Evolutionary conservation across 1,140 invertebrate species (phyloP), one percentile per base, ranked within the genome.

Genomic region (Asobara japonica): DNA sequence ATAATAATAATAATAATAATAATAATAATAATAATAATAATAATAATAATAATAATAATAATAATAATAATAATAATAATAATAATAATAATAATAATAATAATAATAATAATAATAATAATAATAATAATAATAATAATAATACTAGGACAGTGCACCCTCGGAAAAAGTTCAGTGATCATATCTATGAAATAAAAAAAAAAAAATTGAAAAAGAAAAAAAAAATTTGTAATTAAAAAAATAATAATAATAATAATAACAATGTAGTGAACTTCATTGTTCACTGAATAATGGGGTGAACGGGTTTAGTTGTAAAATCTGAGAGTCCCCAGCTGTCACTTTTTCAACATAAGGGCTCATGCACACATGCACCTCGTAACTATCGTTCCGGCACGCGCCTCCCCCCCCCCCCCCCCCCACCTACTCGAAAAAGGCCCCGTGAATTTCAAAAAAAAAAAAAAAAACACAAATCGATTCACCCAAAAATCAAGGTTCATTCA

Each of bases 241-340:
- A 33, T 33, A 33, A 6, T 33, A 4, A 33, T 33, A 6, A 38
- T 13, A 38, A 38, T 13, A 13, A 38, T 38, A 13, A 10, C 1
- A 38, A 10, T 4, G 11, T 11, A 36, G 11, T 36, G 31, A 36
- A 36, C 31, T 36, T 36, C 11, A 36, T 5, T 6, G 31, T 36
- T 36, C 11, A 36, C 11, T 6, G 5, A 36, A 36, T 36, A 36
- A 13, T 56, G 51, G 51, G 22, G 20, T 25, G 51, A 56, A 56
- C 51, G 51, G 22, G 51, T 56, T 56, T 56, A 56, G 51, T n/a
- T n/a, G n/a, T n/a, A 56, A 56, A 56, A 56, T 56, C 51, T 56
- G 51, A 27, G 51, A 56, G 51, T 27, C 7, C 51, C 0, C 51
- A 56, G 51, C 51, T 56, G 51, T 56, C 51, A 56, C 41, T 45